Percentiles rank a stretch among this genome's conserved stretches.
Evolutionary conservation across 2,113 vertebrate genomes (phyloP).

Genomic region (Psilopsiagon aymara): DNA sequence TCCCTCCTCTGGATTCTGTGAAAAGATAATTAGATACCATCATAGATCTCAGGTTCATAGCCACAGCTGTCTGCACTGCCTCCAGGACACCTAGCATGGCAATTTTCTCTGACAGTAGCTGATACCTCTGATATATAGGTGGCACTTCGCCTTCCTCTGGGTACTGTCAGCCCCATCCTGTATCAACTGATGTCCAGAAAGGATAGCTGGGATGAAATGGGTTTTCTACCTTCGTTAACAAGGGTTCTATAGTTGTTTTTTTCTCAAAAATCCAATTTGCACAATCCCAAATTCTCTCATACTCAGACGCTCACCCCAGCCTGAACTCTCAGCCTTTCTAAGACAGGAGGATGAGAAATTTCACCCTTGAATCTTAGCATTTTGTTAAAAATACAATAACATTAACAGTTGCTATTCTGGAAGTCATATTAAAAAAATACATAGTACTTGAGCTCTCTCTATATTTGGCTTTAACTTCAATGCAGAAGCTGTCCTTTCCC

Average conservation of each 20-base stretch:
- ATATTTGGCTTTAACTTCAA: background rate
- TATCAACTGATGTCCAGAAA: background rate
- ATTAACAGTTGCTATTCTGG: background rate
- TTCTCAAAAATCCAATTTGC: background rate
- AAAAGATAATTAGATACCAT: conserved; percentile 24
- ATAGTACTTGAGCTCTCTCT: background rate
- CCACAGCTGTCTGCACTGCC: background rate
- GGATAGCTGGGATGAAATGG: background rate
- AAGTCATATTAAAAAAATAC: background rate
- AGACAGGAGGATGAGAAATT: background rate
- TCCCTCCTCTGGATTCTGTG: background rate
- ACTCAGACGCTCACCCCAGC: background rate
- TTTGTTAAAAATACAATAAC: background rate
- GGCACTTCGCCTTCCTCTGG: background rate
- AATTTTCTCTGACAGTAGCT: background rate
- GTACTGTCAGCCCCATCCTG: background rate
- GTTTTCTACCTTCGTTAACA: background rate
- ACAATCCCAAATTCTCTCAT: background rate
- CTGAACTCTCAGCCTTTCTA: background rate
- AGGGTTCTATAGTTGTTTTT: background rate
- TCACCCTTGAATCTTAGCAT: background rate
- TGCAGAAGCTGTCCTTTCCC: background rate
- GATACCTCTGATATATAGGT: background rate
- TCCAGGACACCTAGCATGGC: background rate
- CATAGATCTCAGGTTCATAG: background rate